Base-by-base conservation (phyloP, 2,797 vertebrate species). In the Argyrosomus regius region DNA sequence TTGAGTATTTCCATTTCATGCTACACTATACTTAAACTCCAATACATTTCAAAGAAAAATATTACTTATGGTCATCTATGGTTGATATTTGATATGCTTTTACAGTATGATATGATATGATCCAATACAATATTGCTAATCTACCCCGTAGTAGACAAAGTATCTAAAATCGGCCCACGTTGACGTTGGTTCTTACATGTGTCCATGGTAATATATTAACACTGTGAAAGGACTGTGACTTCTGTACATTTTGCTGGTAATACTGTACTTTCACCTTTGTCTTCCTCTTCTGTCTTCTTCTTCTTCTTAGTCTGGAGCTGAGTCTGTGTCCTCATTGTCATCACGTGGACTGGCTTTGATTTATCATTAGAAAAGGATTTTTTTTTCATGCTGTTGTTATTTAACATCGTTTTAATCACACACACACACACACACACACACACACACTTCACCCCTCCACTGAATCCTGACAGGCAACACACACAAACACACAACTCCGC, bases 341-440 rank as follows among this genome's bases (percentile, higher is more conserved):
- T 24, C 10, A 3, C 17, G 17, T 31, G 24, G 39, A 61, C 50
- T 39, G 56, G 52, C 61, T 56, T 59, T 1, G 18, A 46, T 84
- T 50, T 61, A 60, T 76, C 52, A 64, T 80, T 50, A 61, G 54
- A 13, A 28, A 16, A 41, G 24, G 48, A 9, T 43, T 26, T 26
- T 39, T 43, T 35, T 20, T 1, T 7, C 17, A 59, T 6, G 2
- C 22, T 24, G 31, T n/a, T 58, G 35, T 56, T n/a, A 3, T 65
- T 22, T 3, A 66, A 61, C 35, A 49, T 61, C 35, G 2, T 39
- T 57, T 69, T 31, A 71, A 58, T 50, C 58, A 52, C 54, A 3
- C 5, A 68, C 57, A 41, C 59, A 43, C 41, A 12, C 41, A 11
- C 41, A 43, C 28, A 28, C 39, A 53, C 59, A 43, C 41, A 12